Base-by-base conservation (phyloP, 2,113 vertebrate species). In the Alosa alosa region DNA sequence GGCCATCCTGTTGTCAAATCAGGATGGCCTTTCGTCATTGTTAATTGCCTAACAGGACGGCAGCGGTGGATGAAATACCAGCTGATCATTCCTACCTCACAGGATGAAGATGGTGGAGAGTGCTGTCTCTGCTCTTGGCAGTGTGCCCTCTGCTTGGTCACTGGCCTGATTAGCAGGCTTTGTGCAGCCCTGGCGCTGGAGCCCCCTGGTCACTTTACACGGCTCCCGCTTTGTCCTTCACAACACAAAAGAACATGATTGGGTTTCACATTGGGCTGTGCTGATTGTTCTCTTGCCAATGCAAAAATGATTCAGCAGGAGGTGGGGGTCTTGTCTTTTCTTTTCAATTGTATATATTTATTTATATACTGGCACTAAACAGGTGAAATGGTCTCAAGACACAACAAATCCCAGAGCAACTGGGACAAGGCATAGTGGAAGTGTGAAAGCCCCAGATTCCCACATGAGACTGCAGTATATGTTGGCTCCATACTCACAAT, bases 291-390 rank as follows among this genome's bases (percentile, higher is more conserved):
- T 78, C 72, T 36, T 78, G 31, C 31, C 15, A 64, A 9, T 83
- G 82, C 78, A n/a, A 39, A 78, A 78, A 78, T 78, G 72, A 39
- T 78, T 78, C 72, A 17, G 47, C 47, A 49, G 47, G 47, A 49
- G 47, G 9, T 17, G 13, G 13, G 72, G 72, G 20, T 3, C 22
- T 17, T 5, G 31, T n/a, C 25, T n/a, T 72, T 25, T 72, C 0
- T 72, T 31, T 31, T 72, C 6, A 72, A 72, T 60, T 60, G 50
- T 15, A 15, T 3, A 15, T 52, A 17, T 11, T 52, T 60, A n/a
- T n/a, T 60, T 60, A 60, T 22, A 60, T 6, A 6, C 2, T 22
- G 18, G 3, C 22, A 7, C 57, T 57, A 11, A 18, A 20, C 18
- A 57, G 49, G 18, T 57, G 13, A 18, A 20, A 13, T 57, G 55